Percentiles rank a stretch among this genome's conserved stretches.
phyloP scores from a whole-genome alignment of 1,140 invertebrate genomes.

The Penaeus japonicus region DNA sequence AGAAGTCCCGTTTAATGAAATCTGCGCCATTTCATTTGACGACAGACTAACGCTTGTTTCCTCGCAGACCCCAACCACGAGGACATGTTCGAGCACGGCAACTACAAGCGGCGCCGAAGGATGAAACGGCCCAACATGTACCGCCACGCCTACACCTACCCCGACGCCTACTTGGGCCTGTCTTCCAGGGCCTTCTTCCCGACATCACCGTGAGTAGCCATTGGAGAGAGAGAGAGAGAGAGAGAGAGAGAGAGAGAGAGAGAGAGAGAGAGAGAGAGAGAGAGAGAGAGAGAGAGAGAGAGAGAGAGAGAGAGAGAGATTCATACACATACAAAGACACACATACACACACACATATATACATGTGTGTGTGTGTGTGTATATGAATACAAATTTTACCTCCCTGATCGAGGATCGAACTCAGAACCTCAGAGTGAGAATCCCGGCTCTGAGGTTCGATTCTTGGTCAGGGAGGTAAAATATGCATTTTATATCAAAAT shows the following conservation, averaged over 20 bases:
- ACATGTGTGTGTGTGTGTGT: no score
- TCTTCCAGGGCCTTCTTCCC: conserved; percentile 35
- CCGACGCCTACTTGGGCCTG: conserved; percentile 36
- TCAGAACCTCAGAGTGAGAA: no score
- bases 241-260: background rate
- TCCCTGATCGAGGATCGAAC: no score
- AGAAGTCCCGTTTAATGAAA: no score
- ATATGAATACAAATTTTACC: no score
- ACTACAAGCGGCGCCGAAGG: conserved; percentile 82
- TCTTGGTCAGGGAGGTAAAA: no score
- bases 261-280: background rate
- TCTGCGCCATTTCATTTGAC: no score
- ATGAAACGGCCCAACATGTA: conserved; percentile 78
- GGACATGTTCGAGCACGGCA: conserved; percentile 97
- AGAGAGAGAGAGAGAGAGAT: background rate
- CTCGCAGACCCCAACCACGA: conserved; percentile 79
- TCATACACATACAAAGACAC: no score
- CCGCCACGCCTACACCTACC: conserved; percentile 40
- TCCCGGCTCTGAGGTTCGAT: no score
- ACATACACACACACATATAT: no score
- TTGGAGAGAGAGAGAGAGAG: background rate
- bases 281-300: background rate
- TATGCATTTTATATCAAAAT: no score
- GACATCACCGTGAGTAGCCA: conserved; percentile 36
- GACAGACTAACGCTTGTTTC: no score